phyloP scores from a whole-genome alignment of 2,888 invertebrate species.

The Epicampocera succincta region DNA sequence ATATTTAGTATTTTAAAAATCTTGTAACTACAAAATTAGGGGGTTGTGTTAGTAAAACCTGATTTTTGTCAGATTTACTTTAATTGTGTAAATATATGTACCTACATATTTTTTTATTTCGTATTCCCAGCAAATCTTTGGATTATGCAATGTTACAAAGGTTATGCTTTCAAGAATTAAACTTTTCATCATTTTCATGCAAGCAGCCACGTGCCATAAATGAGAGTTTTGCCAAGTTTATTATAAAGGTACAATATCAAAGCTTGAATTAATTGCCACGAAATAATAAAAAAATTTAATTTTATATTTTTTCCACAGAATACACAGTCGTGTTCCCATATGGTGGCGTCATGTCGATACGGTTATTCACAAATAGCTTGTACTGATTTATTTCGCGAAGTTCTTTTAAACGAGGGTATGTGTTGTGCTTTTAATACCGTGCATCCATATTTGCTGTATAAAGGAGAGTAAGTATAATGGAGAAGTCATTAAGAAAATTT shows the following conservation, averaged over 20 bases:
- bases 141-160: constrained; percentile 79
- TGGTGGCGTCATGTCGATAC: constrained; percentile 87
- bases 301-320: constrained; percentile 82
- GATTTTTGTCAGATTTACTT: too few species aligned
- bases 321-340: constrained; percentile 87
- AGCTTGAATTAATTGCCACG: too few species aligned
- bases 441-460: constrained; percentile 86
- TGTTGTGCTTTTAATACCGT: constrained; percentile 92
- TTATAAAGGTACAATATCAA: constrained; percentile 56
- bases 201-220: constrained; percentile 57
- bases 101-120: too few species aligned
- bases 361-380: constrained; percentile 84
- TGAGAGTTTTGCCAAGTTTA: constrained; percentile 74
- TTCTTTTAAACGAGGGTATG: constrained; percentile 90
- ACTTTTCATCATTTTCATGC: constrained; percentile 70
- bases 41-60: too few species aligned
- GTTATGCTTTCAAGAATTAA: constrained; percentile 72
- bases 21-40: too few species aligned
- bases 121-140: constrained; percentile 84
- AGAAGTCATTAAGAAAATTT: background rate
- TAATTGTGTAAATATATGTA: too few species aligned
- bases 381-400: constrained; percentile 87
- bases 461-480: constrained; percentile 77
- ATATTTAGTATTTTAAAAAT: too few species aligned
- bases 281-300: background rate